Conservation (phyloP, 2,888 invertebrate species). For the Omphaloscelis lunosa region DNA sequence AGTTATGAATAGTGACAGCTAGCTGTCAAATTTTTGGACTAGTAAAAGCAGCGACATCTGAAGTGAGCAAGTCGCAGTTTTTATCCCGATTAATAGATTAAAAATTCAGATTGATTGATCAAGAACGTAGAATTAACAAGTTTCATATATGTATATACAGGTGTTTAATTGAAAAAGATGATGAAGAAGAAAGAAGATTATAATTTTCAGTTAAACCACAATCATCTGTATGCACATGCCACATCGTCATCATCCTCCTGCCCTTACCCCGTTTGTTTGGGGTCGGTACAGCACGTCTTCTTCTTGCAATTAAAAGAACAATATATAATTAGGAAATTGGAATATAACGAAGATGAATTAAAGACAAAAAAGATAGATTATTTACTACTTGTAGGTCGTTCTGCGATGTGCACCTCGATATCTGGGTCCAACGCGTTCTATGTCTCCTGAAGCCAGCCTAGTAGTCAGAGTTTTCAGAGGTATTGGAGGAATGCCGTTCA, state of each 20-base stretch:
- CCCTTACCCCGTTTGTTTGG: not conserved
- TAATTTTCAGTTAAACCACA: not conserved
- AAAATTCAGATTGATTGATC: not conserved
- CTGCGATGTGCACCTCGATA: conserved; percentile 70
- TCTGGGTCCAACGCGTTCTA: conserved; percentile 84
- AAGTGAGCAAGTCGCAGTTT: not conserved
- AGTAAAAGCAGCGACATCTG: too few species aligned
- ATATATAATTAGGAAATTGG: not conserved
- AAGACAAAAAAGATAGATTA: not conserved
- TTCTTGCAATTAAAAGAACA: not conserved
- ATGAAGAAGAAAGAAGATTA: not conserved
- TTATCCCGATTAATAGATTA: not conserved
- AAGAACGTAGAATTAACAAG: not conserved
- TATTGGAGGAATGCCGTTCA: conserved; percentile 74
- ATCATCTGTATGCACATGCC: not conserved
- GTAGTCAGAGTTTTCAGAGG: conserved; percentile 79
- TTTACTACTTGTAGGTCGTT: conserved; percentile 68
- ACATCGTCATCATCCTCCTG: not conserved
- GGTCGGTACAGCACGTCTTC: not conserved
- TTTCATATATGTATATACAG: not conserved
- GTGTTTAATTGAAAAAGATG: not conserved
- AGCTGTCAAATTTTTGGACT: too few species aligned
- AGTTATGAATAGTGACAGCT: too few species aligned
- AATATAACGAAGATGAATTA: not conserved
- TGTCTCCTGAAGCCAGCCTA: conserved; percentile 84